These are phyloP conservation scores for Folsomia manolachei DNA, from an alignment of 2,888 invertebrate species.

Conservation along the genomic window DNA sequence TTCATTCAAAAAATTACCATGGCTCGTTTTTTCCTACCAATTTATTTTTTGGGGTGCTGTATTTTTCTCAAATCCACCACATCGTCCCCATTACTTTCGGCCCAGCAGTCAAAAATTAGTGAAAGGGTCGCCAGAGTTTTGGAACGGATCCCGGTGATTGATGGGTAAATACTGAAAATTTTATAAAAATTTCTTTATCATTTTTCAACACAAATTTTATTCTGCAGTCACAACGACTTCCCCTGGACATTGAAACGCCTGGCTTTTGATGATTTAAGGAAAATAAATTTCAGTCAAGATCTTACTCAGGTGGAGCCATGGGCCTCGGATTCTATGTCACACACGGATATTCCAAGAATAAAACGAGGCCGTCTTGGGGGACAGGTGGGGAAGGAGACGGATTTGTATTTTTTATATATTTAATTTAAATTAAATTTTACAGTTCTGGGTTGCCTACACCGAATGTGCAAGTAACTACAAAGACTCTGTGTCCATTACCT, in stretches of 20 bases:
- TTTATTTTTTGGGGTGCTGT: no score
- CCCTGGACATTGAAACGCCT: constrained; percentile 52
- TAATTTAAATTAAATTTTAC: constrained; percentile 41
- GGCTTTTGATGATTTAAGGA: constrained; percentile 52
- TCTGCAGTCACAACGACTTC: constrained; percentile 53
- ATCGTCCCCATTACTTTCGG: no score
- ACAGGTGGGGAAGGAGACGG: constrained; percentile 51
- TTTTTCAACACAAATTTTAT: no score
- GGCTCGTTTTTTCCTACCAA: no score
- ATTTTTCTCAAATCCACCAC: no score
- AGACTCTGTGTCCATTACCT: constrained; percentile 65
- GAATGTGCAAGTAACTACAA: constrained; percentile 64
- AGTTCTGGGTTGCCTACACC: constrained; percentile 66
- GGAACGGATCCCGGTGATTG: constrained; percentile 39
- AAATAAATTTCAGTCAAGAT: constrained; percentile 51
- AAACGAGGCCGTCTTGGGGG: constrained; percentile 55
- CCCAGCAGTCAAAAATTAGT: no score
- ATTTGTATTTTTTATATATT: not conserved
- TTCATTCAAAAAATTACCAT: no score
- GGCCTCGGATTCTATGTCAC: constrained; percentile 35
- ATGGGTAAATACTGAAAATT: no score
- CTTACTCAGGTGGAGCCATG: constrained; percentile 51
- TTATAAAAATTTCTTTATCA: no score
- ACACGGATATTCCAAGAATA: constrained; percentile 56
- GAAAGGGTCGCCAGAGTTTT: no score